Percentiles rank a stretch among this genome's conserved stretches.
Evolutionary conservation across 2,888 invertebrate species (phyloP).

Genomic region (Ichneumoninae sp.): DNA sequence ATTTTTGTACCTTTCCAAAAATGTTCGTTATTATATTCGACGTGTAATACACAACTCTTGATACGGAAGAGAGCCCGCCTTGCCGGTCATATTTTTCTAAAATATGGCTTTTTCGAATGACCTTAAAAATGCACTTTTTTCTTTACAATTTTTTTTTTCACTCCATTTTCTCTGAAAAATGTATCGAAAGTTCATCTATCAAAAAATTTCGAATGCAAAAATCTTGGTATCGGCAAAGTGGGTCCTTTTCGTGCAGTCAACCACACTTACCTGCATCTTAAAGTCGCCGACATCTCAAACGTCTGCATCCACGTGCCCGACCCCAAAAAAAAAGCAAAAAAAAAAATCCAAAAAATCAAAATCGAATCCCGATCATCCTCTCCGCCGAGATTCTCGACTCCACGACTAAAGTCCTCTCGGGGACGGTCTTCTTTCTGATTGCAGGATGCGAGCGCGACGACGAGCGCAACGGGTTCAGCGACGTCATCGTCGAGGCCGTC

Average conservation of each 20-base stretch:
- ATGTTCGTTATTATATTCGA: background rate
- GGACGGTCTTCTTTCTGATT: slow-evolving; percentile 30
- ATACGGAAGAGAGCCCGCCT: too few relatives aligned
- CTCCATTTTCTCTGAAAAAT: too few relatives aligned
- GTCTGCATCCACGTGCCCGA: background rate
- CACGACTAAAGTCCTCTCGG: slow-evolving; percentile 14
- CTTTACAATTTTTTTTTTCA: too few relatives aligned
- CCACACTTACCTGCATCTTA: background rate
- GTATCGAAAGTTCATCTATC: too few relatives aligned
- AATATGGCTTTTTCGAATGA: too few relatives aligned
- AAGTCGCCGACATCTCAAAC: background rate
- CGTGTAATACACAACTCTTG: background rate
- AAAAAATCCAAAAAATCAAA: background rate
- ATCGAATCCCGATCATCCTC: background rate
- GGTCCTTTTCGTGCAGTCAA: too few relatives aligned
- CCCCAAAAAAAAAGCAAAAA: background rate
- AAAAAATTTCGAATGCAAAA: too few relatives aligned
- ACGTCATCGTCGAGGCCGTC: slow-evolving; percentile 66
- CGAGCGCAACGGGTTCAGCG: slow-evolving; percentile 25
- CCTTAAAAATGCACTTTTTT: too few relatives aligned
- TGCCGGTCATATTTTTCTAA: too few relatives aligned
- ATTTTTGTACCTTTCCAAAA: slow-evolving; percentile 18
- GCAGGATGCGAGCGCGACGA: slow-evolving; percentile 41
- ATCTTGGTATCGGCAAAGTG: too few relatives aligned
- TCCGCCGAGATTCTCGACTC: background rate